Evolutionary conservation across 1,140 invertebrate species (phyloP).

Genomic region (Euborellia annulipes): DNA sequence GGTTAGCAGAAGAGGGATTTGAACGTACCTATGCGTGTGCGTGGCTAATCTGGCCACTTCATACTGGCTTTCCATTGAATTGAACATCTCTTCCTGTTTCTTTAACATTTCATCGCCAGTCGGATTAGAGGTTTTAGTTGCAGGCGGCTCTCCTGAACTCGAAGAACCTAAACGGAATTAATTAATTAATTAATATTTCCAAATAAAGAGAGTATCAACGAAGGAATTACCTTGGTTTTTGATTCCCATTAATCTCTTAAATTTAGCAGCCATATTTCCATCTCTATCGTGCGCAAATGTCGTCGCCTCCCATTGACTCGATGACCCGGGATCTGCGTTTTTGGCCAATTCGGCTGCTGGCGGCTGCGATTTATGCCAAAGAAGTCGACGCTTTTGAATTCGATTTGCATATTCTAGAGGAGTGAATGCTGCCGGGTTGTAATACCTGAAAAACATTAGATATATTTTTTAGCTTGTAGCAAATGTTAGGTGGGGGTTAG

Average conservation of each 20-base stretch:
- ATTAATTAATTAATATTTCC: slow-evolving; percentile 3
- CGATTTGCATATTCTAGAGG: slow-evolving; percentile 73
- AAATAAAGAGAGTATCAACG: slow-evolving; percentile 1
- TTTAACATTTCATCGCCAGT: slow-evolving; percentile 37
- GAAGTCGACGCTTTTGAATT: slow-evolving; percentile 73
- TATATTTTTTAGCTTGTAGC: no score
- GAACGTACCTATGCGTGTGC: slow-evolving; percentile 81
- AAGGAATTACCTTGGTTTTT: slow-evolving; percentile 38
- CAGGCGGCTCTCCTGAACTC: slow-evolving; percentile 4
- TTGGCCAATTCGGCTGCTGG: slow-evolving; percentile 19
- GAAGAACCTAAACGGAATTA: slow-evolving; percentile 14
- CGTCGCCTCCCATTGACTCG: slow-evolving; percentile 54
- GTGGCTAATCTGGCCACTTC: slow-evolving; percentile 84
- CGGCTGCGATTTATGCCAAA: slow-evolving; percentile 39
- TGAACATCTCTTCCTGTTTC: slow-evolving; percentile 83
- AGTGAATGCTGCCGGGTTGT: slow-evolving; percentile 63
- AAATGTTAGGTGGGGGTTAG: no score
- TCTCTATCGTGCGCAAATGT: slow-evolving; percentile 78
- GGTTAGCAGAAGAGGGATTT: no score
- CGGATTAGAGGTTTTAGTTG: slow-evolving; percentile 4
- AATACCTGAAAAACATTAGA: slow-evolving; percentile 43
- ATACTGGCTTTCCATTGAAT: slow-evolving; percentile 84
- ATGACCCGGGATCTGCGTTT: slow-evolving; percentile 12
- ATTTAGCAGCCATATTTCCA: slow-evolving; percentile 84
- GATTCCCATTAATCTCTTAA: slow-evolving; percentile 90